These are phyloP conservation scores for Haliclona indistincta DNA, from an alignment of 37 sponge, comb jelly and placozoan genomes.

Conservation along the genomic window DNA sequence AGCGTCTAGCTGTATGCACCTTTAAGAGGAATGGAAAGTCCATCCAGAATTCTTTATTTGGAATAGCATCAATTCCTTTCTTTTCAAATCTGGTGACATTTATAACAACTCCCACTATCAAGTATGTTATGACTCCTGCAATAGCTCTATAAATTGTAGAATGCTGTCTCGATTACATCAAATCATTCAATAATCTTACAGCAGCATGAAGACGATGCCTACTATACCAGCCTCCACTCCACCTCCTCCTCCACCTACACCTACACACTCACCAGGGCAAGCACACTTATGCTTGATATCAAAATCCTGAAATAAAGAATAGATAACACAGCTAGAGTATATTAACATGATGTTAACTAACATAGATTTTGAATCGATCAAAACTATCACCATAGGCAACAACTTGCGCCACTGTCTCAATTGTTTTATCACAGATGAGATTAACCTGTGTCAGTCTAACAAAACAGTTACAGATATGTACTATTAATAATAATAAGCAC, in stretches of 20 bases:
- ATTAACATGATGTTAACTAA: too few species aligned
- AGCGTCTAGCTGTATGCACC: too few species aligned
- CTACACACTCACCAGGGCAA: background rate
- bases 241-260: too few species aligned
- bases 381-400: too few species aligned
- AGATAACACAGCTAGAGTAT: too few species aligned
- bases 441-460: too few species aligned
- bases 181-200: conserved; percentile 20
- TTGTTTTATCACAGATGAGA: too few species aligned
- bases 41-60: conserved; percentile 34
- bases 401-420: too few species aligned
- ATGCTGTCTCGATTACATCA: background rate
- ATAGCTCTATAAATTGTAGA: conserved; percentile 11
- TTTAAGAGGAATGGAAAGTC: conserved; percentile 21
- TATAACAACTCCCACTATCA: conserved; percentile 24
- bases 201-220: background rate
- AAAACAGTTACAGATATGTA: too few species aligned
- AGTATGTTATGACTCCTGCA: conserved; percentile 12
- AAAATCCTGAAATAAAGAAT: background rate
- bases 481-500: too few species aligned
- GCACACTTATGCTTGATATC: background rate
- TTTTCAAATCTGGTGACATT: conserved; percentile 8
- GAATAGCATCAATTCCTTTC: conserved; percentile 36
- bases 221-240: conserved; percentile 2
- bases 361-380: too few species aligned